Evolutionary conservation across 2,888 invertebrate genomes (phyloP).

Genomic region (Zonitis immaculata): DNA sequence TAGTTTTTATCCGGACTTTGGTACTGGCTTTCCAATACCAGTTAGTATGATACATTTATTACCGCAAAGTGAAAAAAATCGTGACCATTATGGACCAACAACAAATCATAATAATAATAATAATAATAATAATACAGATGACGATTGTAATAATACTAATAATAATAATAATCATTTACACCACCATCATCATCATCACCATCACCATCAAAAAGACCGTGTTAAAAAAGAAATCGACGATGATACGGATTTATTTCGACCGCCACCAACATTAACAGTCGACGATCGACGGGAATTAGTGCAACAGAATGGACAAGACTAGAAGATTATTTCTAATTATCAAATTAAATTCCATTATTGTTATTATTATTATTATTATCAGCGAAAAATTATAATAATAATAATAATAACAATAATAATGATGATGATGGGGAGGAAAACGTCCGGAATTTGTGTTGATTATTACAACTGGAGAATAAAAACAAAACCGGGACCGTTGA

Average conservation of each 20-base stretch:
- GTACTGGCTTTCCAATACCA: slow-evolving; percentile 74
- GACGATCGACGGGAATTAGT: slow-evolving; percentile 61
- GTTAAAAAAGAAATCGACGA: slow-evolving; percentile 40
- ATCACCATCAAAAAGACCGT: slow-evolving; percentile 14
- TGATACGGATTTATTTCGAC: slow-evolving; percentile 47
- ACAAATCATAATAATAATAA: slow-evolving; percentile 55
- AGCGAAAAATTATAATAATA: too few relatives aligned
- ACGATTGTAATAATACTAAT: background rate
- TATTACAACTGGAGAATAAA: slow-evolving; percentile 21
- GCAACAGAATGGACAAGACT: slow-evolving; percentile 79
- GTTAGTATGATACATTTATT: slow-evolving; percentile 79
- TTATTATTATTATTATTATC: background rate
- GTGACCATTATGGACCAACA: slow-evolving; percentile 57
- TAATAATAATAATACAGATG: slow-evolving; percentile 44
- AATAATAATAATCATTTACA: too few relatives aligned
- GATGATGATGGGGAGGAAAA: background rate
- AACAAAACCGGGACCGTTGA: slow-evolving; percentile 26
- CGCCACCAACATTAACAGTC: slow-evolving; percentile 57
- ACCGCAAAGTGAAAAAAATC: slow-evolving; percentile 72
- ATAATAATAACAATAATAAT: background rate
- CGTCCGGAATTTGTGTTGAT: slow-evolving; percentile 5
- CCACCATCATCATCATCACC: slow-evolving; percentile 46
- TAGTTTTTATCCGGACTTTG: slow-evolving; percentile 79
- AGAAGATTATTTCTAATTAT: slow-evolving; percentile 13
- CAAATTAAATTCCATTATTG: too few relatives aligned